phyloP scores from a whole-genome alignment of 2,888 invertebrate species.

The Ypsolopha sequella region DNA sequence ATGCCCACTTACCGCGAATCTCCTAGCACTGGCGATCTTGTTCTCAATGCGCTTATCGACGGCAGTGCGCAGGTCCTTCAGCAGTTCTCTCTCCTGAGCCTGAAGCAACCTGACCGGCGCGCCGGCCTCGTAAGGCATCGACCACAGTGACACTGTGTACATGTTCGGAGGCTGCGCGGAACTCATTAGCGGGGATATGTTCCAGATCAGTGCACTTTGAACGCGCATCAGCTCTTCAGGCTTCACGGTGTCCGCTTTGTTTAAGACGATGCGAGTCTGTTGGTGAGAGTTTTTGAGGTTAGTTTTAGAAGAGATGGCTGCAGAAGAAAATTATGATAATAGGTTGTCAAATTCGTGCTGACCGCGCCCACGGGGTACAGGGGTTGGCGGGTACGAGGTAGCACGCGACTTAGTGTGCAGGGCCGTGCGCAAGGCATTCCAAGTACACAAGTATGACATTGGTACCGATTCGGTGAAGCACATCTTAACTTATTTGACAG shows the following conservation, averaged over 20 bases:
- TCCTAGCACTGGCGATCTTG: slow-evolving; percentile 93
- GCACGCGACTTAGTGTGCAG: too few species aligned
- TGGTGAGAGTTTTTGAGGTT: slow-evolving; percentile 6
- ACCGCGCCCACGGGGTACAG: too few species aligned
- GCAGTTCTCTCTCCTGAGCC: slow-evolving; percentile 90
- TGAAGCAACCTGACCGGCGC: slow-evolving; percentile 85
- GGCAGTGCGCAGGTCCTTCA: slow-evolving; percentile 87
- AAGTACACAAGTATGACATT: too few species aligned
- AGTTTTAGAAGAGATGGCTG: too few species aligned
- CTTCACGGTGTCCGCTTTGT: slow-evolving; percentile 94
- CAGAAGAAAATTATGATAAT: too few species aligned
- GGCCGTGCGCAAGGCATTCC: too few species aligned
- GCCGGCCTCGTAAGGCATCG: slow-evolving; percentile 84
- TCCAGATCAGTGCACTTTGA: slow-evolving; percentile 95
- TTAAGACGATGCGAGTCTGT: slow-evolving; percentile 90
- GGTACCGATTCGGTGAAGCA: too few species aligned
- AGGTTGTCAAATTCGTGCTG: too few species aligned
- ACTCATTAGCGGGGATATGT: slow-evolving; percentile 96
- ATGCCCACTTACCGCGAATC: slow-evolving; percentile 87
- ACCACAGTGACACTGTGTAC: slow-evolving; percentile 92
- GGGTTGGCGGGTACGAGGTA: too few species aligned
- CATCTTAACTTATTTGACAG: too few species aligned
- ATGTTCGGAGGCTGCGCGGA: slow-evolving; percentile 93
- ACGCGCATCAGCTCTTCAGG: slow-evolving; percentile 94
- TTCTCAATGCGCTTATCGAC: slow-evolving; percentile 92